phyloP scores from a whole-genome alignment of 2,888 invertebrate species.

The Cephus pygmeus region DNA sequence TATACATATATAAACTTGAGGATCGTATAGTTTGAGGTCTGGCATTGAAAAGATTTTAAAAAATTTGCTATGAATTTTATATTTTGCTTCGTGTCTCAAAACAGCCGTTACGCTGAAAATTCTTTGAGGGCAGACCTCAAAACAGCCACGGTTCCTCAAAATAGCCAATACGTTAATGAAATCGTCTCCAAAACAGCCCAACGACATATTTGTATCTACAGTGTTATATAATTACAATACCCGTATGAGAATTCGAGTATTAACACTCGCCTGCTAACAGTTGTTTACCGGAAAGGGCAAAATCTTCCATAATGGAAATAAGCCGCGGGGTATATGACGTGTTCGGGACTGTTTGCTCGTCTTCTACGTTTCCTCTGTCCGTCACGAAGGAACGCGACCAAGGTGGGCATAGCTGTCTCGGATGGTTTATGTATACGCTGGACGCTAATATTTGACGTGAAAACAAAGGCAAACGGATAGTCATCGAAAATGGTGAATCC shows the following conservation, averaged over 20 bases:
- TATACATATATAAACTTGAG: no score
- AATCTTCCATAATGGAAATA: conserved; percentile 22
- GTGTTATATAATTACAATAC: background rate
- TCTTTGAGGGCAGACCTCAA: no score
- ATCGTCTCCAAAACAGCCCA: no score
- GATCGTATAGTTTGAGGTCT: no score
- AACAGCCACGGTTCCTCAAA: no score
- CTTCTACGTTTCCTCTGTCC: background rate
- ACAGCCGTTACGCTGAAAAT: no score
- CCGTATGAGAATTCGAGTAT: background rate
- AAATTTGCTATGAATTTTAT: no score
- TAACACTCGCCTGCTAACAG: background rate
- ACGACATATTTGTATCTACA: background rate
- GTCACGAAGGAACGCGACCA: background rate
- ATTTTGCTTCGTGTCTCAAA: no score
- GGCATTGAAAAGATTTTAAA: no score
- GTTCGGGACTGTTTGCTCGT: conserved; percentile 4
- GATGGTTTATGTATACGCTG: background rate
- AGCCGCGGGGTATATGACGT: background rate
- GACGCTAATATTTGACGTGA: conserved; percentile 16
- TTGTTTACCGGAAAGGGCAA: background rate
- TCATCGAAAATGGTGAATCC: background rate
- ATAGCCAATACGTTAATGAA: no score
- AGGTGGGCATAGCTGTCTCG: background rate
- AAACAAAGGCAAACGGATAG: conserved; percentile 10